phyloP scores from a whole-genome alignment of 2,113 vertebrate species.

The Pelecanoides urinatrix region DNA sequence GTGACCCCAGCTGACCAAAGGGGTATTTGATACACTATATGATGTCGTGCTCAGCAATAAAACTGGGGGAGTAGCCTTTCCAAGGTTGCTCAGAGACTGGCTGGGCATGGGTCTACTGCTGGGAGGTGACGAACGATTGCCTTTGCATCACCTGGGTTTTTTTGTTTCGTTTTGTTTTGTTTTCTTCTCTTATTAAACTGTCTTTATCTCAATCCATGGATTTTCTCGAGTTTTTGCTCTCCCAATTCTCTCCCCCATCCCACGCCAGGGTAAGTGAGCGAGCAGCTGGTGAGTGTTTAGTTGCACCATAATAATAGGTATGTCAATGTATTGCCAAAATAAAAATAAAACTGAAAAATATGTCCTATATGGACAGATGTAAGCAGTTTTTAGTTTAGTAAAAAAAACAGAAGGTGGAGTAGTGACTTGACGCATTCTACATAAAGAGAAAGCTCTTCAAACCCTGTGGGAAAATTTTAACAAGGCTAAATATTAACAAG shows the following conservation, averaged over 20 bases:
- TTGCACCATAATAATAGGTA: not conserved
- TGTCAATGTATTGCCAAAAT: not conserved
- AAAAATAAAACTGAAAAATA: not conserved
- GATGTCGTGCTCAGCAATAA: not conserved
- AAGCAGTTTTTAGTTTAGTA: not conserved
- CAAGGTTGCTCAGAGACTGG: not conserved
- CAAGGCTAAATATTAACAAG: not conserved
- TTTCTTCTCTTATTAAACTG: not conserved
- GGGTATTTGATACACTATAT: not conserved
- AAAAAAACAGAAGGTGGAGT: not conserved
- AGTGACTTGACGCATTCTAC: not conserved
- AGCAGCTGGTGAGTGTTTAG: not conserved
- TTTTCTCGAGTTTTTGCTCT: not conserved
- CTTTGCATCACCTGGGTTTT: not conserved
- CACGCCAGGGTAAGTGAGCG: not conserved
- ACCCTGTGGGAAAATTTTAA: not conserved
- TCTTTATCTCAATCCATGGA: not conserved
- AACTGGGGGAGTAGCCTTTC: not conserved
- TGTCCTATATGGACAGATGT: not conserved
- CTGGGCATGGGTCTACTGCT: not conserved
- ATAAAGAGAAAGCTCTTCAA: not conserved
- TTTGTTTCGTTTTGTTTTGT: not conserved
- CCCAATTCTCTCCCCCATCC: not conserved
- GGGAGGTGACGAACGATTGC: not conserved
- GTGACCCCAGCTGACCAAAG: not conserved